Base-by-base conservation (phyloP, 2,888 invertebrate species). In the Seira musarum region DNA sequence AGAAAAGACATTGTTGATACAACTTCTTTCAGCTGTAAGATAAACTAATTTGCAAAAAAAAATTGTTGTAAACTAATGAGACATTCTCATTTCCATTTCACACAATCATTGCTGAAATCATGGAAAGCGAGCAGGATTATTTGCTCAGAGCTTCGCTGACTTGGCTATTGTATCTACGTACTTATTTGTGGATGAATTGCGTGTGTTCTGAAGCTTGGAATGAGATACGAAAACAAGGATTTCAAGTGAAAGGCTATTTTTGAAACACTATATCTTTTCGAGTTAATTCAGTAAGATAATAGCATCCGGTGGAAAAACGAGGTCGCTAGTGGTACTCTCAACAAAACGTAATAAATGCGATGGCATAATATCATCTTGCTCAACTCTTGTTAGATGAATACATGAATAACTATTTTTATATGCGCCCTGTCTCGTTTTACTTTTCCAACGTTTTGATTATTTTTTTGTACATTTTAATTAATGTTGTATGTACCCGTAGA, bases 401-500 rank as follows among this genome's bases (percentile, higher is more conserved):
- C 6, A 40, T 8, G 40, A 40, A 6, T 8, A 8, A 13, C 40
- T 40, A 6, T 8, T 40, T 40, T 40, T 73, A 22, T 57, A 21
- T 24, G 17, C 40, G 6, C 13, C 13, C 40, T 8, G 40, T 13
- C n/a, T n/a, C n/a, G n/a, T n/a, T n/a, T n/a, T n/a, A n/a, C 40
- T 8, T 8, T 40, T 30, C 24, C 10, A 24, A 60, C 22, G 66
- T 24, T 61, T 35, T 78, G 80, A 73, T 88, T 88, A 17, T 72
- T 30, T 49, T 19, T n/a, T n/a, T n/a, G n/a, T 53, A 60, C 19
- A 17, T 17, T 35, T 25, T 69, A n/a, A n/a, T n/a, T n/a, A n/a
- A n/a, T n/a, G n/a, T 13, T 40, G 40, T 13, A 8, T 40, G 40
- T 8, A 40, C 19, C 24, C 87, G n/a, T 89, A 95, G 95, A 93